These are phyloP conservation scores for Acanthopagrus latus DNA, from an alignment of 2,797 vertebrate species.

Conservation along the genomic window DNA sequence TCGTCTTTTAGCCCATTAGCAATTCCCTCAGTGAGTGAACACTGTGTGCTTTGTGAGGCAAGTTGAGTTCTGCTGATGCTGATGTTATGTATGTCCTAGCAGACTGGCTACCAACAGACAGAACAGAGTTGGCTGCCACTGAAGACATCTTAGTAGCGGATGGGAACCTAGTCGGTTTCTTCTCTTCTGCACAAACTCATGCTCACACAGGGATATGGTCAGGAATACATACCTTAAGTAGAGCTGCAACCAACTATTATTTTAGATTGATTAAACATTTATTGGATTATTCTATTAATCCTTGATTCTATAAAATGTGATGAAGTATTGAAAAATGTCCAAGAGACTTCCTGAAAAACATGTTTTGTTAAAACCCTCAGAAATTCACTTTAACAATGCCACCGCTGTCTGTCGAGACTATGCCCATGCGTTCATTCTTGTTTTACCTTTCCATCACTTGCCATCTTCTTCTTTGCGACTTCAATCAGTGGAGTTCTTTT, in stretches of 20 bases:
- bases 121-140: constrained; percentile 3
- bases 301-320: not conserved
- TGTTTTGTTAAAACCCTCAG: not conserved
- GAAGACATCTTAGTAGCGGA: constrained; percentile 18
- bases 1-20: constrained; percentile 35
- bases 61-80: constrained; percentile 46
- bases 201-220: constrained; percentile 16
- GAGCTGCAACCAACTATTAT: not conserved
- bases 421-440: too few species aligned
- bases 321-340: not conserved
- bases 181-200: constrained; percentile 32
- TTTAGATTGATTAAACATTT: constrained; percentile 25
- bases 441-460: too few species aligned
- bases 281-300: constrained; percentile 1
- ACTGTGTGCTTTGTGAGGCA: constrained; percentile 51
- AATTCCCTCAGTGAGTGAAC: constrained; percentile 50
- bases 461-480: too few species aligned
- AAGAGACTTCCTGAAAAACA: not conserved
- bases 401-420: too few species aligned
- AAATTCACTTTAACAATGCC: not conserved
- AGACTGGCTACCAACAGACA: constrained; percentile 16
- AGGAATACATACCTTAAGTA: constrained; percentile 30
- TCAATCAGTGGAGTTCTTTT: too few species aligned
- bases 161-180: constrained; percentile 26
- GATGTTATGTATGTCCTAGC: constrained; percentile 38